Evolutionary conservation across 2,888 invertebrate genomes (phyloP).

Genomic region (Epinotia brunnichana): DNA sequence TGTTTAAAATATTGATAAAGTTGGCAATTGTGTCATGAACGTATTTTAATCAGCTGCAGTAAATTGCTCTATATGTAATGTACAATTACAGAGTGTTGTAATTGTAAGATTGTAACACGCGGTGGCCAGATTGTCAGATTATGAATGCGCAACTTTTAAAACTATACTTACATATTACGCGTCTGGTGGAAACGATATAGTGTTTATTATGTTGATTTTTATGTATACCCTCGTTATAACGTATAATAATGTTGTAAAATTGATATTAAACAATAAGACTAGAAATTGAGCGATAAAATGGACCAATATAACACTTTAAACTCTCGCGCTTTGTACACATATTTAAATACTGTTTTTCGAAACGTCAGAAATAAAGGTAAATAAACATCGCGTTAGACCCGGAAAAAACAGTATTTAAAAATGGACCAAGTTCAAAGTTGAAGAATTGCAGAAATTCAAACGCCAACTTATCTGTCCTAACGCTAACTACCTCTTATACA

Average conservation of each 20-base stretch:
- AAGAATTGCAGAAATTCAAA: conserved; percentile 49
- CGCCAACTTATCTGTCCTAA: conserved; percentile 49
- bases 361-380: no score
- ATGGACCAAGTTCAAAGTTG: conserved; percentile 55
- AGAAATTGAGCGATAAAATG: conserved; percentile 69
- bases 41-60: conserved; percentile 1
- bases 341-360: no score
- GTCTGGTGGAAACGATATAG: background rate
- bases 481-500: conserved; percentile 42
- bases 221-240: background rate
- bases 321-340: no score
- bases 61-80: background rate
- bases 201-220: background rate
- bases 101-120: background rate
- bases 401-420: no score
- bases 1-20: background rate
- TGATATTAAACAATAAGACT: conserved; percentile 59
- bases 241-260: conserved; percentile 8
- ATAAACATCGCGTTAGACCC: no score
- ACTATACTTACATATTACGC: background rate
- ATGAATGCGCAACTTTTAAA: background rate
- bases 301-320: no score
- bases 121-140: background rate
- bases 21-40: background rate
- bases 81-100: background rate